Percentiles rank a stretch among this genome's conserved stretches.
These are phyloP conservation scores for Hypolimnas misippus DNA, from an alignment of 2,888 invertebrate genomes.

Conservation along the genomic window DNA sequence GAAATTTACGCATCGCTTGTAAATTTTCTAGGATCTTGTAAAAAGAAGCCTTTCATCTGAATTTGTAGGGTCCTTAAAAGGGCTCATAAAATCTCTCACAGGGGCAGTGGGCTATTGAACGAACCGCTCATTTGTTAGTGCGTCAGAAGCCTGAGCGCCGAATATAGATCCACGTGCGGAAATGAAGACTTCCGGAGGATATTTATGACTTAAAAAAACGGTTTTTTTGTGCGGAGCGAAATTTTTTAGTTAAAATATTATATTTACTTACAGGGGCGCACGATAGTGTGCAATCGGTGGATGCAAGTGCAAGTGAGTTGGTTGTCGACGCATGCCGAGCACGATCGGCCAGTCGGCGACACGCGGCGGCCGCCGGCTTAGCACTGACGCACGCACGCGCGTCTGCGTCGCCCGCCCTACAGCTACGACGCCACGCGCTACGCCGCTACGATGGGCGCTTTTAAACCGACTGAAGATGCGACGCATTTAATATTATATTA, in stretches of 20 bases:
- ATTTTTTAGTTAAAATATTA: constrained; percentile 18
- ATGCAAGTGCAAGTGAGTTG: constrained; percentile 52
- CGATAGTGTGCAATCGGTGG: constrained; percentile 61
- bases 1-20: constrained; percentile 21
- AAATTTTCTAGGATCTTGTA: constrained; percentile 15
- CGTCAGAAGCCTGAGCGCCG: constrained; percentile 63
- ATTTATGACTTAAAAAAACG: constrained; percentile 54
- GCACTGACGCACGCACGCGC: constrained; percentile 73
- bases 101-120: constrained; percentile 84
- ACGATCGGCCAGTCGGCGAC: constrained; percentile 59
- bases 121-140: constrained; percentile 78
- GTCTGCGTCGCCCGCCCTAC: constrained; percentile 49
- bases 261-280: constrained; percentile 79
- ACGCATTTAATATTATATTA: neutral
- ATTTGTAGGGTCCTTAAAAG: constrained; percentile 73
- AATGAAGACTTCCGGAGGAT: constrained; percentile 53
- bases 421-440: constrained; percentile 61
- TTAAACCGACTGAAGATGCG: constrained; percentile 38
- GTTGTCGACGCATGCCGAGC: constrained; percentile 66
- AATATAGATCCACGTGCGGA: constrained; percentile 75
- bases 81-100: constrained; percentile 72
- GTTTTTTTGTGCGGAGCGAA: neutral
- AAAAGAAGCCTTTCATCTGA: constrained; percentile 39
- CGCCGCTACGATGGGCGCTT: constrained; percentile 56
- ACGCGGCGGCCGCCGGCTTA: constrained; percentile 73